Evolutionary conservation across 1,140 invertebrate species (phyloP).

Genomic region (Coelopa frigida): DNA sequence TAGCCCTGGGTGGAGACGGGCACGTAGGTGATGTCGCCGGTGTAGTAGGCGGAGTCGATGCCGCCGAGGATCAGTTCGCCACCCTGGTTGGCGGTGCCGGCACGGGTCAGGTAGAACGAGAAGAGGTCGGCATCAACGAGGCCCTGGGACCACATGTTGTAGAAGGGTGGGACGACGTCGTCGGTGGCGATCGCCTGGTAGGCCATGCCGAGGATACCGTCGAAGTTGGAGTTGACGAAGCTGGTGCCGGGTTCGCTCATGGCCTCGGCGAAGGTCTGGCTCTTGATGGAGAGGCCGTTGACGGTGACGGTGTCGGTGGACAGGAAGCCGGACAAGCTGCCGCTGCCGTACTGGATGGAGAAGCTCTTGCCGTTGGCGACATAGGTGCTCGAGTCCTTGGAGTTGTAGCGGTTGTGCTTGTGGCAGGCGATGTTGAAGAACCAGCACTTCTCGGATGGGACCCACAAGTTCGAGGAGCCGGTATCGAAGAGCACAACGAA

Average conservation of each 20-base stretch:
- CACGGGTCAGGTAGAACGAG: conserved; percentile 77
- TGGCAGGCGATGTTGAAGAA: conserved; percentile 82
- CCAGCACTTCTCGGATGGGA: conserved; percentile 84
- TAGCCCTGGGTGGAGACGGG: conserved; percentile 35
- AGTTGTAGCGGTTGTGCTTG: conserved; percentile 85
- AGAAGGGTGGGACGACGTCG: conserved; percentile 85
- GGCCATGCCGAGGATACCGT: conserved; percentile 91
- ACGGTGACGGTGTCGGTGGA: conserved; percentile 72
- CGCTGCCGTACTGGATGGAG: conserved; percentile 90
- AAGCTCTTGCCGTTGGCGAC: conserved; percentile 82
- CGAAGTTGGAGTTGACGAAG: conserved; percentile 93
- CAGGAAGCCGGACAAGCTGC: conserved; percentile 89
- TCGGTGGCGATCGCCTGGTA: conserved; percentile 83
- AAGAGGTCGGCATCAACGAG: conserved; percentile 74
- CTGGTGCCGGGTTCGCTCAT: conserved; percentile 78
- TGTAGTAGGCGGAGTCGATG: conserved; percentile 25
- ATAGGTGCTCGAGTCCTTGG: conserved; percentile 73
- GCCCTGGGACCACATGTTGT: conserved; percentile 84
- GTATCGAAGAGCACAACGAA: conserved; percentile 98
- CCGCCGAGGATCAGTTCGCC: conserved; percentile 38
- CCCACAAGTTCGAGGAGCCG: conserved; percentile 97
- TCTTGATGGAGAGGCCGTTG: conserved; percentile 60
- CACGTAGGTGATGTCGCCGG: conserved; percentile 31
- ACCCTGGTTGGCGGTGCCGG: conserved; percentile 49
- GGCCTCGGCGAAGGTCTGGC: conserved; percentile 97